phyloP scores from a whole-genome alignment of 1,140 invertebrate genomes.

The Caenorhabditis latens region DNA sequence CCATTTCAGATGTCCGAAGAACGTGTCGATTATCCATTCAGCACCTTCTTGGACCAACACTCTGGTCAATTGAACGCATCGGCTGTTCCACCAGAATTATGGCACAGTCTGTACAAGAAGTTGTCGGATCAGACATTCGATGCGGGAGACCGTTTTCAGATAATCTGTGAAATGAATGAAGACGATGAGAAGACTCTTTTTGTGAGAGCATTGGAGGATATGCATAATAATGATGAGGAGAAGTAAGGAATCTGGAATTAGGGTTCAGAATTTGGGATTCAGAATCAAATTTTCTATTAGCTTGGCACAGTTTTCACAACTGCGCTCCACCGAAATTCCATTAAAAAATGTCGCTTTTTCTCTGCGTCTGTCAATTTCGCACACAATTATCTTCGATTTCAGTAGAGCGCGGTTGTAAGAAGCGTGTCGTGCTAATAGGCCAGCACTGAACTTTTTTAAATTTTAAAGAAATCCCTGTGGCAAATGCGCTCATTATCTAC shows the following conservation, averaged over 20 bases:
- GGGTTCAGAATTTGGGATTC: too few relatives aligned
- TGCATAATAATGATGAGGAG: conserved; percentile 57
- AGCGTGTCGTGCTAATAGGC: too few relatives aligned
- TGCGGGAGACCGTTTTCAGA: conserved; percentile 59
- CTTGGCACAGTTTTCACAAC: too few relatives aligned
- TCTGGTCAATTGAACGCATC: conserved; percentile 32
- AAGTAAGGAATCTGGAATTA: background rate
- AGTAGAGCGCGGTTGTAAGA: too few relatives aligned
- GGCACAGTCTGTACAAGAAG: conserved; percentile 47
- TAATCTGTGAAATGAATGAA: conserved; percentile 58
- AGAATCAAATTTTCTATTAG: too few relatives aligned
- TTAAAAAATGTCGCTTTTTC: too few relatives aligned
- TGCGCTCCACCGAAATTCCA: too few relatives aligned
- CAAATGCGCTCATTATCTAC: too few relatives aligned
- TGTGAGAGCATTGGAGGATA: conserved; percentile 56
- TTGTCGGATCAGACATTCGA: conserved; percentile 57
- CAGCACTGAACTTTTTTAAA: too few relatives aligned
- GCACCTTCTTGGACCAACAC: conserved; percentile 48
- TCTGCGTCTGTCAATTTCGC: too few relatives aligned
- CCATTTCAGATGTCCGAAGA: background rate
- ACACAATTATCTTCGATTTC: too few relatives aligned
- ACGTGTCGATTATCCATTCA: conserved; percentile 20
- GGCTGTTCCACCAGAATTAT: conserved; percentile 41
- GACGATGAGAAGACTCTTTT: conserved; percentile 20
- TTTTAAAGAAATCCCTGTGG: too few relatives aligned